Percentiles rank a stretch among this genome's conserved stretches.
phyloP scores from a whole-genome alignment of 1,140 invertebrate species.

The Zaprionus capensis region DNA sequence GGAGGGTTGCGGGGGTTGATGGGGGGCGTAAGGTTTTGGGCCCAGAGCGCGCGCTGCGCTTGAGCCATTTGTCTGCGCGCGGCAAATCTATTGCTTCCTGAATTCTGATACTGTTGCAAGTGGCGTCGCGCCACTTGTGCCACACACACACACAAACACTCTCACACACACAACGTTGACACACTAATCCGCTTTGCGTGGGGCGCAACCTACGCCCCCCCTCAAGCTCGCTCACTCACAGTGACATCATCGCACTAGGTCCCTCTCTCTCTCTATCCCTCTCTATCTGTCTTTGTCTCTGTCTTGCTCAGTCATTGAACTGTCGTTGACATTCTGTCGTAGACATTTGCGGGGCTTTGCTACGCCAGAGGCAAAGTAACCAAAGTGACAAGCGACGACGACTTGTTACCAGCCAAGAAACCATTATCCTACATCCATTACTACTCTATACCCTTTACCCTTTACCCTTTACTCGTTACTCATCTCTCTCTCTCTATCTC shows the following conservation, averaged over 20 bases:
- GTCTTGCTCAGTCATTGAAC: constrained; percentile 41
- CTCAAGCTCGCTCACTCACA: not conserved
- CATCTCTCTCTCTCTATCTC: constrained; percentile 3
- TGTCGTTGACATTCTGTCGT: constrained; percentile 45
- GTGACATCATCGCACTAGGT: constrained; percentile 31
- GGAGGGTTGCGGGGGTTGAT: not conserved
- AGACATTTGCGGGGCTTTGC: constrained; percentile 44
- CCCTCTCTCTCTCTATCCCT: not conserved
- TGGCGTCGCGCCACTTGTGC: constrained; percentile 36
- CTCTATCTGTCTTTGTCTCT: not conserved
- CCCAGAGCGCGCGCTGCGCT: not conserved
- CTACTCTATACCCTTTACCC: not conserved
- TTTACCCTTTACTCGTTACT: not conserved
- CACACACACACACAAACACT: not conserved
- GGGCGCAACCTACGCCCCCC: constrained; percentile 3
- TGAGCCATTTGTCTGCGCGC: constrained; percentile 50
- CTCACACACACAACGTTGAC: constrained; percentile 41
- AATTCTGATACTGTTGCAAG: constrained; percentile 68
- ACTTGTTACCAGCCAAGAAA: not conserved
- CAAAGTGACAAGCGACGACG: not conserved
- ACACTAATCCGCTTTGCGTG: constrained; percentile 73
- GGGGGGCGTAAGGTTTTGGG: not conserved
- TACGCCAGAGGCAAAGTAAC: not conserved
- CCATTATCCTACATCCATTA: not conserved
- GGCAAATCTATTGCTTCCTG: constrained; percentile 82